A percentile compares a stretch with the other conserved stretches of the same genome.
Conservation (phyloP, 2,888 invertebrate species). For the Erannis defoliaria region DNA sequence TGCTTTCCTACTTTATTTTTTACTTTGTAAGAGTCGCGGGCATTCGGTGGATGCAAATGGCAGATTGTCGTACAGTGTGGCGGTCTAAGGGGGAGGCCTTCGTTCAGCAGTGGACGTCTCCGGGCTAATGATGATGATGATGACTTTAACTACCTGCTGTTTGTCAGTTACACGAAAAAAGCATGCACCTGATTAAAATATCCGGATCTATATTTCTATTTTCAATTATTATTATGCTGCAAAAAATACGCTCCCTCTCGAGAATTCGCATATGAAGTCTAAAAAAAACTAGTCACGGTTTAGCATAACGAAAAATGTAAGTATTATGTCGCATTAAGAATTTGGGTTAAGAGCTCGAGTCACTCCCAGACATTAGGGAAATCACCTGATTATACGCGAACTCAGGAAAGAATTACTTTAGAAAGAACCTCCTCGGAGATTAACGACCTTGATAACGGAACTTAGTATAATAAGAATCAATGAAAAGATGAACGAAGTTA, state of each 20-base stretch:
- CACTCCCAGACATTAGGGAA: constrained; percentile 37
- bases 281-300: neutral
- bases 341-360: constrained; percentile 41
- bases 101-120: too few relatives aligned
- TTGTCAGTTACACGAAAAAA: too few relatives aligned
- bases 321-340: constrained; percentile 31
- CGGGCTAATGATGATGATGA: too few relatives aligned
- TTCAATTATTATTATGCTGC: neutral
- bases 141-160: too few relatives aligned
- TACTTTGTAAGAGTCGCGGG: too few relatives aligned
- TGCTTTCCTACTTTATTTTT: too few relatives aligned
- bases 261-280: neutral
- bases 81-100: too few relatives aligned
- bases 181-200: too few relatives aligned
- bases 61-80: too few relatives aligned
- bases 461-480: constrained; percentile 1
- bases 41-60: too few relatives aligned
- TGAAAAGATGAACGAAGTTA: neutral
- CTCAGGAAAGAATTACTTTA: constrained; percentile 2
- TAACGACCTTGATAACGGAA: constrained; percentile 12
- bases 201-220: too few relatives aligned
- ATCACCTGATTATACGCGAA: constrained; percentile 25
- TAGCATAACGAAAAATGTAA: constrained; percentile 27
- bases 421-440: constrained; percentile 2
- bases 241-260: neutral